Base-by-base conservation (phyloP, 2,797 vertebrate genomes). In the Propithecus deckenii region DNA sequence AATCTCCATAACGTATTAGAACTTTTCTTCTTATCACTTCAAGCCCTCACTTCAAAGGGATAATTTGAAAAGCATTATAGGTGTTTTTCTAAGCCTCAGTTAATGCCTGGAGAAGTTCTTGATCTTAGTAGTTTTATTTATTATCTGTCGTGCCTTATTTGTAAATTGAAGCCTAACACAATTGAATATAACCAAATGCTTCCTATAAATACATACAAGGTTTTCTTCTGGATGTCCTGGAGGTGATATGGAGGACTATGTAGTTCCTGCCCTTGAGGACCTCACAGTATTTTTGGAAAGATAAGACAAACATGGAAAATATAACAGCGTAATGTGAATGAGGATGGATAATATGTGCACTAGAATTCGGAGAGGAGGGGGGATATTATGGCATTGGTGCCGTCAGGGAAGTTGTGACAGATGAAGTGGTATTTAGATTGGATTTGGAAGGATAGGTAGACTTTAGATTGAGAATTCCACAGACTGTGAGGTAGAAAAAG, bases 31-130 rank as follows among this genome's bases (percentile, higher is more conserved):
- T 91, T 91, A 76, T 52, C 32, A 88, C 20, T 11, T 71, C 7
- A 91, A 92, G 46, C 52, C 46, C 2, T 72, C 17, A 20, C 48
- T 95, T 86, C 17, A 23, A 80, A 94, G 55, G 22, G 28, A 46
- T 94, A 18, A 18, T 89, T 92, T 91, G 59, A 81, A 95, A 95
- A 43, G 17, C 7, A 63, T 93, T 78, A 35, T 20, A 50, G 65
- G 11, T 81, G 22, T 87, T 95, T 97, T 95, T 83, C 43, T 87
- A 67, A 95, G 41, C 22, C 32, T 93, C 74, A 61, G 72, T 76
- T 84, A 69, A 71, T 84, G n/a, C 13, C 35, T 13, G 0, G 48
- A 89, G 67, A 43, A 57, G 11, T 72, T 85, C 28, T 38, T 85
- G 43, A 61, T 59, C 30, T 63, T 94, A 95, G 61, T 76, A 80